phyloP scores from a whole-genome alignment of 2,888 invertebrate species.

The Synanthedon myopaeformis region DNA sequence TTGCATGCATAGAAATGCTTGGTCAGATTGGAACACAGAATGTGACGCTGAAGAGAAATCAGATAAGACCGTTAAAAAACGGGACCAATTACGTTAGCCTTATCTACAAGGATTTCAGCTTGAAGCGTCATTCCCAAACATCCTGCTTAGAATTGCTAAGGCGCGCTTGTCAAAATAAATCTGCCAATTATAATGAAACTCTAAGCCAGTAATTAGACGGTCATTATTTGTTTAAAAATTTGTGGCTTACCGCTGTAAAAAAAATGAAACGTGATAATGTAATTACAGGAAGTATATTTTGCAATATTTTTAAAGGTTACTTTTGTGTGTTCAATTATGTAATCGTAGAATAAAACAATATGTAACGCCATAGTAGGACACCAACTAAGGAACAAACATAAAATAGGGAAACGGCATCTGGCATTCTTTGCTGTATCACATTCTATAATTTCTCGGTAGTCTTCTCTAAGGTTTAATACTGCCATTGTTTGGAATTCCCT shows the following conservation, averaged over 20 bases:
- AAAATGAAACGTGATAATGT: not conserved
- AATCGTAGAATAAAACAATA: no score
- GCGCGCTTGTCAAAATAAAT: constrained; percentile 45
- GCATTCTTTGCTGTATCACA: no score
- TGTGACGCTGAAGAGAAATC: constrained; percentile 43
- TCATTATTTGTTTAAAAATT: not conserved
- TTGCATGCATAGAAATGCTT: constrained; percentile 14
- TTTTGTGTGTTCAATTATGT: no score
- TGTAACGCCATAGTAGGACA: no score
- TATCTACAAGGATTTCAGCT: constrained; percentile 36
- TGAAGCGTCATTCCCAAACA: constrained; percentile 27
- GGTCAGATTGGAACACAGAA: constrained; percentile 27
- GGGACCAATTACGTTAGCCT: constrained; percentile 55
- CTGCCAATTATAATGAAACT: constrained; percentile 53
- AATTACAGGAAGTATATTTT: not conserved
- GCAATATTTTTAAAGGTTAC: no score
- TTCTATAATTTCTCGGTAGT: no score
- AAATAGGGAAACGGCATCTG: no score
- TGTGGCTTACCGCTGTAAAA: not conserved
- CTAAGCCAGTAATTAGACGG: not conserved
- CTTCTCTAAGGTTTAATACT: no score
- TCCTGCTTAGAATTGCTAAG: constrained; percentile 40
- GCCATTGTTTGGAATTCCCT: no score
- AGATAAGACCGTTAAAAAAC: constrained; percentile 64
- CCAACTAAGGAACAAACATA: no score